Evolutionary conservation across 2,888 invertebrate genomes (phyloP).

Genomic region (Volucella bombylans): DNA sequence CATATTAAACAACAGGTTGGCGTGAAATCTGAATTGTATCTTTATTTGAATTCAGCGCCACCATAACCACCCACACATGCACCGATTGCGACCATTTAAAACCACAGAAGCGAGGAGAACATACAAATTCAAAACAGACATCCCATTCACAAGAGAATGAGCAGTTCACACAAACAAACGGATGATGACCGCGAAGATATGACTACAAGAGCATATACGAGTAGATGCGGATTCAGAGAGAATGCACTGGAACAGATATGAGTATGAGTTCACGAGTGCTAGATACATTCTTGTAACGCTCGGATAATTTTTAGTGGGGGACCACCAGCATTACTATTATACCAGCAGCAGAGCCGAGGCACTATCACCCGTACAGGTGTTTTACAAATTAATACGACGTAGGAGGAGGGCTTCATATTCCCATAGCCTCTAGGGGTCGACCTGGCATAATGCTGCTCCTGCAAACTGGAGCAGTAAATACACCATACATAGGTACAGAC

Average conservation of each 20-base stretch:
- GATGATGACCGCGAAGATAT: slow-evolving; percentile 24
- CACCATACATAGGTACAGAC: slow-evolving; percentile 31
- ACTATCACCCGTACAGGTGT: slow-evolving; percentile 50
- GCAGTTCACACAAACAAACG: slow-evolving; percentile 21
- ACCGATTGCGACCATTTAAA: neutral
- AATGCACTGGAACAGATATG: slow-evolving; percentile 7
- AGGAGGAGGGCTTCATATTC: slow-evolving; percentile 40
- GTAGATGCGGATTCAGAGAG: neutral
- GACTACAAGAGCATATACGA: slow-evolving; percentile 48
- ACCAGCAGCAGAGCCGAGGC: neutral
- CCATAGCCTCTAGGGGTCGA: slow-evolving; percentile 61
- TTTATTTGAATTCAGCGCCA: slow-evolving; percentile 35
- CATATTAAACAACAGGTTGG: slow-evolving; percentile 43
- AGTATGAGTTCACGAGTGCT: neutral
- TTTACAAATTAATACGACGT: slow-evolving; percentile 59
- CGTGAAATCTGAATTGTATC: slow-evolving; percentile 35
- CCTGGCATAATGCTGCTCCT: slow-evolving; percentile 37
- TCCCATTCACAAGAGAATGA: slow-evolving; percentile 20
- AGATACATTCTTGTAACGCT: slow-evolving; percentile 67
- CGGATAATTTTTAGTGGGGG: slow-evolving; percentile 32
- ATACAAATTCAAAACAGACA: slow-evolving; percentile 34
- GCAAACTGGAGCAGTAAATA: slow-evolving; percentile 63
- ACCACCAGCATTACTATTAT: slow-evolving; percentile 3
- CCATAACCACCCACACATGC: slow-evolving; percentile 18
- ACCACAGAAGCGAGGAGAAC: slow-evolving; percentile 2